These are phyloP conservation scores for Thamnophis sirtalis DNA, from an alignment of 2,113 vertebrate genomes.

Conservation along the genomic window DNA sequence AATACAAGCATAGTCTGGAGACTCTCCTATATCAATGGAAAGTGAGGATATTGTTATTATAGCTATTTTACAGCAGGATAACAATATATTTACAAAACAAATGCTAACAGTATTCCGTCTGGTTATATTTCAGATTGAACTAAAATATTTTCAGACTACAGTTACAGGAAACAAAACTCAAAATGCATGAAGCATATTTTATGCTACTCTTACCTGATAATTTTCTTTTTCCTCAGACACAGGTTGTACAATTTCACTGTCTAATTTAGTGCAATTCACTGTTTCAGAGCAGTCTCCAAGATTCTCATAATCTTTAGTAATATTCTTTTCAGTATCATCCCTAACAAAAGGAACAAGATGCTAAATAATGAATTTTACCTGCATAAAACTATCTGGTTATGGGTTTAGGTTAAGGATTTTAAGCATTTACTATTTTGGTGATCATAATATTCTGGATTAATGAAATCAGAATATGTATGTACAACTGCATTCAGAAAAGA, in stretches of 20 bases:
- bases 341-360: slow-evolving; percentile 55
- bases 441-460: not conserved
- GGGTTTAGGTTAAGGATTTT: not conserved
- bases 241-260: slow-evolving; percentile 65
- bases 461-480: not conserved
- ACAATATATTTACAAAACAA: not conserved
- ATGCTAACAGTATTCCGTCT: not conserved
- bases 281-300: slow-evolving; percentile 66
- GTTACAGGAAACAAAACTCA: not conserved
- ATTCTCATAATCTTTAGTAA: slow-evolving; percentile 64
- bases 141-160: not conserved
- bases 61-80: not conserved
- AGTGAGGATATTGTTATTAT: not conserved
- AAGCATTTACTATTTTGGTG: not conserved
- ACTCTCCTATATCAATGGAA: not conserved
- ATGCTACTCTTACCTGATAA: slow-evolving; percentile 65
- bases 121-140: not conserved
- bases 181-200: not conserved
- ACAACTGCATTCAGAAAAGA: not conserved
- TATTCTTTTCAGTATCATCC: slow-evolving; percentile 70
- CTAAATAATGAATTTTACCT: not conserved
- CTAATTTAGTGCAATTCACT: slow-evolving; percentile 65
- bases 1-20: not conserved
- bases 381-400: not conserved
- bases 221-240: slow-evolving; percentile 70